Base-by-base conservation (phyloP, 1,140 invertebrate genomes). In the Zaprionus camerounensis region DNA sequence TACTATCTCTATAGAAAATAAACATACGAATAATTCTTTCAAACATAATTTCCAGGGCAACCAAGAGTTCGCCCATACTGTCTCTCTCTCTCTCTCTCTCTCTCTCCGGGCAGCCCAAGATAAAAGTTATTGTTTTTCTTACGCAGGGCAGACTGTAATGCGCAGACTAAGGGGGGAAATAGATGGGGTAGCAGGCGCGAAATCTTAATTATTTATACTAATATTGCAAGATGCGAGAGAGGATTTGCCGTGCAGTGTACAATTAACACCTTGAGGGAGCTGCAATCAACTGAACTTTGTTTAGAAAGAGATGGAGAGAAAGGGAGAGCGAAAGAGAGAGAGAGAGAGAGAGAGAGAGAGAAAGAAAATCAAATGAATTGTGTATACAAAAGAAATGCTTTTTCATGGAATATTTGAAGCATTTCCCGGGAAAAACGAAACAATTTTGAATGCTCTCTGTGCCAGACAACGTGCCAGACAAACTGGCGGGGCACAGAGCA, bases 391-490 rank as follows among this genome's bases (percentile, higher is more conserved):
- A 38, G 46, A 66, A 72, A 59, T 38, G 7, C 26, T 24, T 78
- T 73, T 84, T 65, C 67, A 85, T 81, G 55, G 73, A 81, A 68
- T n/a, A 70, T 76, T 79, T 79, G 61, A 58, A 85, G 76, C 67
- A 71, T 81, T 79, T 85, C 78, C 38, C 44, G 46, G 59, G 53
- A 63, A 66, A 66, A 66, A 71, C 41, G 20, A 55, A 72, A 64
- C 31, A 7, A 62, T 58, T 49, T 66, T 65, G 55, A 36, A 41
- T 72, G 68, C 20, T 26, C 9, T 31, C 26, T 34, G 31, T 34
- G 76, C 73, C 73, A 73, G 73, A 77, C 69, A 82, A 68, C 68
- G 49, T 66, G 71, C 82, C 82, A 85, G 82, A 85, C 82, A 85
- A 46, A 49, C 70, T 85, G 82, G 78, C 82, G 82, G 82, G 75